phyloP scores from a whole-genome alignment of 2,797 vertebrate genomes.

The Enteromius trimaculatus region DNA sequence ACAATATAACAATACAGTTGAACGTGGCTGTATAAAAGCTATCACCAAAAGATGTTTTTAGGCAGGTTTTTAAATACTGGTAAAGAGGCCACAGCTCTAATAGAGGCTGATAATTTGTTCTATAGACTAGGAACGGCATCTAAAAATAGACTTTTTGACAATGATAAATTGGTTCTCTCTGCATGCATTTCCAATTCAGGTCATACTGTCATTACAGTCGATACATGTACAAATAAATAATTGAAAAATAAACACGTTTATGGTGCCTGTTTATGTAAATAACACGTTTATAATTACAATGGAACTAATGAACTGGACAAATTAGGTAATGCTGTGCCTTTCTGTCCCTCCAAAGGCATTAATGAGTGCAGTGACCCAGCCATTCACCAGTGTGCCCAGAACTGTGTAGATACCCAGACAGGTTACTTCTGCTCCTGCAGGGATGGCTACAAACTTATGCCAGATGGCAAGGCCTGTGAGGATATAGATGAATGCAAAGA shows the following conservation, averaged over 20 bases:
- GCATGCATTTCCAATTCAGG: not conserved
- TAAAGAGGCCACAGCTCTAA: too few species aligned
- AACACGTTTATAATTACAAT: not conserved
- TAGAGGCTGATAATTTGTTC: too few species aligned
- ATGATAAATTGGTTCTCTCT: not conserved
- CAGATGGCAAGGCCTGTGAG: constrained; percentile 78
- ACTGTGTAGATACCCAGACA: constrained; percentile 76
- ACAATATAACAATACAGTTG: too few species aligned
- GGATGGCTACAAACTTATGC: constrained; percentile 75
- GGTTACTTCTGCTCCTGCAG: constrained; percentile 77
- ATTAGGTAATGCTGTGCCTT: not conserved
- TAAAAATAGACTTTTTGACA: constrained; percentile 2
- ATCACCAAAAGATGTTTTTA: too few species aligned
- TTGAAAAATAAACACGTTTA: not conserved
- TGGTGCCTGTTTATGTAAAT: too few species aligned
- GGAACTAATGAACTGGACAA: not conserved
- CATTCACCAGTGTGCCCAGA: constrained; percentile 77
- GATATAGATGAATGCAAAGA: constrained; percentile 75
- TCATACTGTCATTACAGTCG: constrained; percentile 4
- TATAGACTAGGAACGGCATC: too few species aligned
- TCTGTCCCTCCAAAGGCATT: constrained; percentile 65
- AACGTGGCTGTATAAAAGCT: too few species aligned
- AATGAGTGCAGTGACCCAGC: constrained; percentile 73
- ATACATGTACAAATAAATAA: not conserved
- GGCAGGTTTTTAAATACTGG: too few species aligned